Conservation (phyloP, 1,140 invertebrate species). For the Parasteatoda tepidariorum region DNA sequence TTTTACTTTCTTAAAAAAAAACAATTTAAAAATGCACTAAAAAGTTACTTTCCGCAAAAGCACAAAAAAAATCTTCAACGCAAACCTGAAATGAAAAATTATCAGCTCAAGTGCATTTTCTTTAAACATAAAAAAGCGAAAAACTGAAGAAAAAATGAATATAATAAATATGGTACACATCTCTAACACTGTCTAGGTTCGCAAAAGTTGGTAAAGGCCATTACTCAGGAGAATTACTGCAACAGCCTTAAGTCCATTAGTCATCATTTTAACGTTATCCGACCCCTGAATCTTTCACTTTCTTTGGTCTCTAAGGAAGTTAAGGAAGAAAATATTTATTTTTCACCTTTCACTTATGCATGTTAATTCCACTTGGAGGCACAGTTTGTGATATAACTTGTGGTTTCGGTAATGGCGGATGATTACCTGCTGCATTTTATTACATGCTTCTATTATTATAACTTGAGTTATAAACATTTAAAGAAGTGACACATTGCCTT, state of each 20-base stretch:
- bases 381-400: too few relatives aligned
- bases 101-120: constrained; percentile 4
- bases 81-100: constrained; percentile 4
- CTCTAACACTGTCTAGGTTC: not conserved
- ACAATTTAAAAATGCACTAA: not conserved
- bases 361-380: not conserved
- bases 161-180: not conserved
- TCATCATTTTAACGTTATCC: constrained; percentile 16
- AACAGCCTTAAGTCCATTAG: not conserved
- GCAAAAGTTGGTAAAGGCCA: not conserved
- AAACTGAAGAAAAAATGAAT: not conserved
- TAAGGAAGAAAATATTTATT: not conserved
- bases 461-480: too few relatives aligned
- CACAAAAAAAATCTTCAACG: not conserved
- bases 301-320: not conserved
- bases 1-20: too few relatives aligned
- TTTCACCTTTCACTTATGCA: not conserved
- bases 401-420: too few relatives aligned
- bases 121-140: not conserved
- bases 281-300: not conserved
- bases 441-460: too few relatives aligned
- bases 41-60: not conserved
- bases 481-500: too few relatives aligned
- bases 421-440: too few relatives aligned
- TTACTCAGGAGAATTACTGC: constrained; percentile 20